phyloP scores from a whole-genome alignment of 2,797 vertebrate genomes.

The Tinamus major region DNA sequence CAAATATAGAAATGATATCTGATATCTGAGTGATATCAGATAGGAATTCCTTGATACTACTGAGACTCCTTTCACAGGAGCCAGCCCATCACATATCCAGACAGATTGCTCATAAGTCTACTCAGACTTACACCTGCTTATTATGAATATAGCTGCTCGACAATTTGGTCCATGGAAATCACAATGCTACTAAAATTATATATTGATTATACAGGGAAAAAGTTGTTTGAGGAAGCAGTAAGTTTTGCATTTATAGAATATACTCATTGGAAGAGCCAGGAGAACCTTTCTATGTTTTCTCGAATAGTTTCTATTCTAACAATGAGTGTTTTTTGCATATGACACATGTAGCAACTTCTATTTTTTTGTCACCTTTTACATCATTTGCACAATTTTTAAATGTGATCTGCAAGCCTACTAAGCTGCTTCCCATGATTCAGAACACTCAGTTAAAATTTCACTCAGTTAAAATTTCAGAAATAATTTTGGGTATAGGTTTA shows the following conservation, averaged over 20 bases:
- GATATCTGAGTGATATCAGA: background rate
- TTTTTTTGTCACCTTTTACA: background rate
- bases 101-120: no score
- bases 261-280: background rate
- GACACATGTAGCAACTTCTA: background rate
- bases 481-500: background rate
- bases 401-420: background rate
- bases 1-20: background rate
- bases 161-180: background rate
- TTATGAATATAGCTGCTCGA: no score
- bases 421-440: background rate
- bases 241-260: background rate
- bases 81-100: background rate
- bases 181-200: background rate
- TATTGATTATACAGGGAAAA: background rate
- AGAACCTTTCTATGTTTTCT: rapidly evolving
- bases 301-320: background rate
- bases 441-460: no score
- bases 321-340: background rate
- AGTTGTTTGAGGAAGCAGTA: background rate
- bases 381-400: background rate
- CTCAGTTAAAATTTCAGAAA: background rate
- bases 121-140: background rate
- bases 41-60: background rate
- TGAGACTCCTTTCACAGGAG: background rate